A percentile compares a stretch with the other conserved stretches of the same genome.
These are phyloP conservation scores for Pseudolycoriella hygida DNA, from an alignment of 2,888 invertebrate genomes.

Conservation along the genomic window DNA sequence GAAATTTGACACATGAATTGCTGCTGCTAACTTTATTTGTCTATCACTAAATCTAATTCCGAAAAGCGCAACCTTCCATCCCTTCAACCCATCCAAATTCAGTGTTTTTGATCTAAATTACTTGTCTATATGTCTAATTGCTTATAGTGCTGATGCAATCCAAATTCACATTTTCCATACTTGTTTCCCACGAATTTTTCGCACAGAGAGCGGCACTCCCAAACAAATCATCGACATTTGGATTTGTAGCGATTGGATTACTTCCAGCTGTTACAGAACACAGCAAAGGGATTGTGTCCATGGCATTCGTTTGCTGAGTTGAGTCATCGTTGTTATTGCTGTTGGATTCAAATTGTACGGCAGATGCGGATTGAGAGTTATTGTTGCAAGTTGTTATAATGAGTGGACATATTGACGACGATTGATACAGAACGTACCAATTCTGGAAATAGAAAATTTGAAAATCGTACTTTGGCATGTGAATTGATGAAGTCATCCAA, in stretches of 20 bases:
- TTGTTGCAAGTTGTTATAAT: conserved; percentile 5
- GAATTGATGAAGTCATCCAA: no score
- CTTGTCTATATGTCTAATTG: conserved; percentile 9
- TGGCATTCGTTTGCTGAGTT: conserved; percentile 6
- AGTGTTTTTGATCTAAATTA: no score
- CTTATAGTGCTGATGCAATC: conserved; percentile 15
- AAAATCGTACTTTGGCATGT: no score
- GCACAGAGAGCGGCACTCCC: not conserved
- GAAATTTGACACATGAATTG: no score
- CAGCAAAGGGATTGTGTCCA: conserved; percentile 13
- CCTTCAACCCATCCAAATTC: no score
- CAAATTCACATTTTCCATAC: conserved; percentile 9
- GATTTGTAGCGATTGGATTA: conserved; percentile 5
- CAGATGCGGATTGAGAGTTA: not conserved
- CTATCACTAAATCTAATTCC: no score
- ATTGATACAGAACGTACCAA: conserved; percentile 11
- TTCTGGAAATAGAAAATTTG: conserved; percentile 8
- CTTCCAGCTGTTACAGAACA: conserved; percentile 7
- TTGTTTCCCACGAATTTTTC: conserved; percentile 5
- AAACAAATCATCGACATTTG: not conserved
- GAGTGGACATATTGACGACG: conserved; percentile 11
- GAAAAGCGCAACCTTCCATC: no score
- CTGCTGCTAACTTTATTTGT: no score
- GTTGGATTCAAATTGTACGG: conserved; percentile 4
- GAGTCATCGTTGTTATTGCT: conserved; percentile 3